Base-by-base conservation (phyloP, 1,140 invertebrate genomes). In the Brachionus rotundiformis region DNA sequence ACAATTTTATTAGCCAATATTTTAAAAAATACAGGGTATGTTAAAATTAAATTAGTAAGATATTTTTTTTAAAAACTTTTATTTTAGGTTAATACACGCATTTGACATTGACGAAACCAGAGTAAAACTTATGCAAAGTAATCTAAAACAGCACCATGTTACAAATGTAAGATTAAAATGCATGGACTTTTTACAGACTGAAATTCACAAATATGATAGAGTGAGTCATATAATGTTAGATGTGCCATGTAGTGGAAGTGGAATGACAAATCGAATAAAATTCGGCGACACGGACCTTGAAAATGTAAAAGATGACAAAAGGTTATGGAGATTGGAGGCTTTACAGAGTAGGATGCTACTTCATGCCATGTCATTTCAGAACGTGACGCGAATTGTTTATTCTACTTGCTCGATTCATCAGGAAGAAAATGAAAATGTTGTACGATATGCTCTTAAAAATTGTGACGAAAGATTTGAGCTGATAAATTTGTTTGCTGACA, bases 231-330 rank as follows among this genome's bases (percentile, higher is more conserved):
- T 98, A 83, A 87, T 99, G 23, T 91, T 98, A 0, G 96, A 99
- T 90, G 95, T 96, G 3, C 94, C 94, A 82, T 99, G 96, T 88
- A 94, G 94, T 82, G 95, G 95, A 44, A 94, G 94, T 88, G 96
- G 96, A 92, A 90, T 86, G 83, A 86, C 84, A 31, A 79, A 79
- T 27, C 76, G 76, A 23, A 23, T 79, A 11, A 79, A 79, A 63
- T 79, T 59, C 13, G 76, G 76, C 1, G 59, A 54, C 23, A 59
- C 29, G 0, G 76, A 79, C 11, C 23, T 39, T 3, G 76, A 79
- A 63, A 59, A 36, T 59, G 16, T 27, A 13, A 79, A 79, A 59
- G 76, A 79, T 4, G 81, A 83, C 13, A 61, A 84, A 10, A 82
- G 87, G 39, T 73, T 88, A 1, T 29, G 83, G 49, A 84, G 82